Percentiles rank a stretch among this genome's conserved stretches.
phyloP scores from a whole-genome alignment of 2,888 invertebrate genomes.

The Vanessa cardui region DNA sequence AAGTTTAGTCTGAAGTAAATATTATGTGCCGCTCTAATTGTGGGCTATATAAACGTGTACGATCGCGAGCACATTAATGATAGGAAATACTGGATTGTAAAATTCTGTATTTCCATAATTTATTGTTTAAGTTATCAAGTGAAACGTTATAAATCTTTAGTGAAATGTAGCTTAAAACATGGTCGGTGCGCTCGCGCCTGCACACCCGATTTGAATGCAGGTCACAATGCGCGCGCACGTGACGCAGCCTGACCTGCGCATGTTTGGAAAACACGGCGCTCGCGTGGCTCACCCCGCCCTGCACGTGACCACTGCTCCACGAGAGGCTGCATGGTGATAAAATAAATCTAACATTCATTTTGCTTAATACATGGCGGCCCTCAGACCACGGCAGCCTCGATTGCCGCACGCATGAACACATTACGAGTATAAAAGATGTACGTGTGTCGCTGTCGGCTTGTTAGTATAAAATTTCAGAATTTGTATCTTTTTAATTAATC shows the following conservation, averaged over 20 bases:
- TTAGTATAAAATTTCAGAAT: slow-evolving; percentile 4
- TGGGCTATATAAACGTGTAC: too few relatives aligned
- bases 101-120: too few relatives aligned
- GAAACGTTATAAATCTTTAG: too few relatives aligned
- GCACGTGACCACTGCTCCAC: neutral
- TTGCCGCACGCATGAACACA: neutral
- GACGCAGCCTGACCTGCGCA: neutral
- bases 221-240: slow-evolving; percentile 1
- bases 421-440: neutral
- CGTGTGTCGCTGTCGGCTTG: neutral
- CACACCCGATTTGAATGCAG: neutral
- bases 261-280: slow-evolving; percentile 2
- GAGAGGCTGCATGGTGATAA: too few relatives aligned
- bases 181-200: neutral
- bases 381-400: neutral
- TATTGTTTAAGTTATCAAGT: too few relatives aligned
- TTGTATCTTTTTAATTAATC: slow-evolving; percentile 19
- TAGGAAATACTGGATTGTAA: too few relatives aligned
- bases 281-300: neutral
- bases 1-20: neutral
- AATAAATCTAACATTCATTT: too few relatives aligned
- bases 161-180: neutral
- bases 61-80: too few relatives aligned
- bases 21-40: too few relatives aligned
- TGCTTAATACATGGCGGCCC: too few relatives aligned